Evolutionary conservation across 2,113 vertebrate species (phyloP), one percentile per base, ranked within the genome.

Genomic region (Manacus vitellinus): DNA sequence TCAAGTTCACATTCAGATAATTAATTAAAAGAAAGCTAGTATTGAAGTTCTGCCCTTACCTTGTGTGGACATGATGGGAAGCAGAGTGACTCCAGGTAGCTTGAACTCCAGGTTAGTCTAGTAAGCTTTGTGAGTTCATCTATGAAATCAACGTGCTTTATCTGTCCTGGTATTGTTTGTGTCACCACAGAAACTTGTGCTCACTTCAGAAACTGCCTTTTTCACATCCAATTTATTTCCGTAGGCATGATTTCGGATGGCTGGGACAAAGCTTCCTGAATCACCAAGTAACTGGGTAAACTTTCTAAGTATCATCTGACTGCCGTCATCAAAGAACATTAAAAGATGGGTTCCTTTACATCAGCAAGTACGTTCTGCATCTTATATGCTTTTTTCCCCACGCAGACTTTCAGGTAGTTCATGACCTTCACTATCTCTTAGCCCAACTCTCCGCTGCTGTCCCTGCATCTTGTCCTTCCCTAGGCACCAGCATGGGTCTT

Each of bases 401-500:
- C 46, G 6, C 2, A 84, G 72, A 52, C 46, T 58, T 70, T 31
- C n/a, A 82, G 46, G n/a, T 41, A 41, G 30, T 22, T 82, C 62
- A 59, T 0, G 0, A 24, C 24, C 18, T 80, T n/a, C 31, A 66
- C 8, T 28, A 46, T 21, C 61, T 27, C 31, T 31, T 31, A 31
- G 30, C 8, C 7, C 37, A 61, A 6, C 2, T 4, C 5, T 85
- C 24, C 52, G n/a, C 7, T 71, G 43, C 30, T 66, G 6, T 66
- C 37, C 43, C 43, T 58, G 9, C 6, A 41, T 11, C 13, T 0
- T 44, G 19, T 70, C n/a, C 17, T 80, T 61, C 31, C 11, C 19
- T 12, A 6, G 31, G 6, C 16, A 81, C 10, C 16, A 80, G 19
- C 0, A 0, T 28, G 14, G 9, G 9, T 43, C 33, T 72, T 88